Evolutionary conservation across 2,797 vertebrate genomes (phyloP).

Genomic region (Leptatherina wallacei): DNA sequence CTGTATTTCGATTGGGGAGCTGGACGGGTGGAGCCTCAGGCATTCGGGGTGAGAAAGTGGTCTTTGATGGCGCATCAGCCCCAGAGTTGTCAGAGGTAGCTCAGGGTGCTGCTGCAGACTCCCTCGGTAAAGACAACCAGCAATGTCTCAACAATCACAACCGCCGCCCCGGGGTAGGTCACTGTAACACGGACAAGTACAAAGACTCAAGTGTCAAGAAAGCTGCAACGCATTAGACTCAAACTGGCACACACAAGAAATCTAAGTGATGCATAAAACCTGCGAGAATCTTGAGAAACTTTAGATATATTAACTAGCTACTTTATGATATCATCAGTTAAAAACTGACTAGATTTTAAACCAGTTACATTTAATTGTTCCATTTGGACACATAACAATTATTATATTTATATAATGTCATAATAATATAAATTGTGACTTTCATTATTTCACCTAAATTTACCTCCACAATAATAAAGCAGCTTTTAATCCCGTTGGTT

Average conservation of each 20-base stretch:
- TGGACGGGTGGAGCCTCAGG: slow-evolving; percentile 44
- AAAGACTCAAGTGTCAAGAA: slow-evolving; percentile 36
- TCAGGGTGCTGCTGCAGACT: slow-evolving; percentile 55
- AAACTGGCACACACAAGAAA: not conserved
- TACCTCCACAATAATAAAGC: not conserved
- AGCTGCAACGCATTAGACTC: slow-evolving; percentile 19
- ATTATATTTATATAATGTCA: no score
- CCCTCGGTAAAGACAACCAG: slow-evolving; percentile 60
- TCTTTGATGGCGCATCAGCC: slow-evolving; percentile 52
- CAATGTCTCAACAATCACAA: slow-evolving; percentile 51
- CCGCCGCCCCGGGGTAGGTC: slow-evolving; percentile 73
- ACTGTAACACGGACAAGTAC: slow-evolving; percentile 64
- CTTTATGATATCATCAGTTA: no score
- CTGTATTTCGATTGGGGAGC: slow-evolving; percentile 45
- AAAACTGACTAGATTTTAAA: no score
- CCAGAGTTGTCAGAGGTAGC: slow-evolving; percentile 51
- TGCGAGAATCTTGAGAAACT: not conserved
- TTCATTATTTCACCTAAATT: not conserved
- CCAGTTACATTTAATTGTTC: no score
- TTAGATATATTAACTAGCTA: no score
- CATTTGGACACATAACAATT: no score
- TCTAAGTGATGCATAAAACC: not conserved
- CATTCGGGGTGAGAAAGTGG: slow-evolving; percentile 42
- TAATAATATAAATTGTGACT: no score
- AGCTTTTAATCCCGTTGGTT: not conserved